Evolutionary conservation across 2,113 vertebrate genomes (phyloP).

Genomic region (Rattus rattus): DNA sequence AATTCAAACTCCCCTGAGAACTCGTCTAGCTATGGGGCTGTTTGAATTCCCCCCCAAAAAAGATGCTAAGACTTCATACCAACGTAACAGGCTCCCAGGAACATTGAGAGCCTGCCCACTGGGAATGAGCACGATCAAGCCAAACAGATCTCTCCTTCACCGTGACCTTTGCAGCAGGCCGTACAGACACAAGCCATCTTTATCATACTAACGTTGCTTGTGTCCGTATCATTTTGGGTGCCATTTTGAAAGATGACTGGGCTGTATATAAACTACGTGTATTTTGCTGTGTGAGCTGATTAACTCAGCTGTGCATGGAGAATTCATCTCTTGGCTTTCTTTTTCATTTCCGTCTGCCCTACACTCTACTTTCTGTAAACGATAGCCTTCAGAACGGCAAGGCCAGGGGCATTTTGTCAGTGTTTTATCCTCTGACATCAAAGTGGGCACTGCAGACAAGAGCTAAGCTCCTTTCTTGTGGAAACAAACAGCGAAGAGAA

Average conservation of each 20-base stretch:
- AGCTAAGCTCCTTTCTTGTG: background rate
- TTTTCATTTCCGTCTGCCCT: background rate
- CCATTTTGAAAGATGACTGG: background rate
- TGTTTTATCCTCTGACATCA: background rate
- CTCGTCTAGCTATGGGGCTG: background rate
- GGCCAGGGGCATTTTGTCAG: background rate
- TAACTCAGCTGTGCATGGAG: background rate
- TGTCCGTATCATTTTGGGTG: background rate
- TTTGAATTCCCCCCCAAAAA: background rate
- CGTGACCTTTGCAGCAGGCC: background rate
- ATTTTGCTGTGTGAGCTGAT: background rate
- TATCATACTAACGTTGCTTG: rapidly evolving
- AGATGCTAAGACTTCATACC: background rate
- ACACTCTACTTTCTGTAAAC: background rate
- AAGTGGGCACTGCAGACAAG: background rate
- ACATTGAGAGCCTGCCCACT: background rate
- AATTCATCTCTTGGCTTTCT: background rate
- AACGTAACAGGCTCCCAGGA: background rate
- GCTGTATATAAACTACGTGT: background rate
- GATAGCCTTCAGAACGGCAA: background rate
- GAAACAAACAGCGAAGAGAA: background rate
- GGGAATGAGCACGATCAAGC: background rate
- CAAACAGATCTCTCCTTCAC: background rate
- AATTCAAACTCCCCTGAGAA: rapidly evolving
- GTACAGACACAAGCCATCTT: background rate